These are phyloP conservation scores for Calameuta idolon DNA, from an alignment of 2,888 invertebrate species.

Conservation along the genomic window DNA sequence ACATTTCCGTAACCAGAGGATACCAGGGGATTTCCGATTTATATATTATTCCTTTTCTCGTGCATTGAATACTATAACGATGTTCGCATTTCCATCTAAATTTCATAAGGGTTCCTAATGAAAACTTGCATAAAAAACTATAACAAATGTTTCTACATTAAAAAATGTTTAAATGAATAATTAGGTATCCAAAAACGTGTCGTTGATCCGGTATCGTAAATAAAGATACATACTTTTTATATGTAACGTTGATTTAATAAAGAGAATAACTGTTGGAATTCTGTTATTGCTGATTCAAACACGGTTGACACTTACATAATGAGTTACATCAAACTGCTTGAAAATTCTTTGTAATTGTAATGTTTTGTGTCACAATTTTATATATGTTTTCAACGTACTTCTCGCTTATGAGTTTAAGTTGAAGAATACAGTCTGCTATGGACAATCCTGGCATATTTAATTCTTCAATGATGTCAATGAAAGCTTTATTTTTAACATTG, in stretches of 20 bases:
- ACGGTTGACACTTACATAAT: not conserved
- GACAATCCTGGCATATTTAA: slow-evolving; percentile 36
- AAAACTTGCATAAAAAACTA: not conserved
- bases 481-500: slow-evolving; percentile 38
- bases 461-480: slow-evolving; percentile 38
- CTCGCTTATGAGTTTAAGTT: slow-evolving; percentile 45
- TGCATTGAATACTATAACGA: not conserved
- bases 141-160: not conserved
- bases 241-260: not conserved
- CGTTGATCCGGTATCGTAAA: not conserved
- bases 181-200: not conserved
- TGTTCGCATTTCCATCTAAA: not conserved
- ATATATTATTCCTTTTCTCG: not conserved
- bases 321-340: not conserved
- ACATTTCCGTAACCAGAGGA: not conserved
- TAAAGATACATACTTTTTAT: not conserved
- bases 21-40: slow-evolving; percentile 1
- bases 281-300: not conserved
- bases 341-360: not conserved
- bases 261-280: not conserved
- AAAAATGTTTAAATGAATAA: not conserved
- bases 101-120: not conserved
- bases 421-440: slow-evolving; percentile 42
- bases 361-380: not conserved
- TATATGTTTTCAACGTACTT: slow-evolving; percentile 32